These are phyloP conservation scores for Ectobius pallidus DNA, from an alignment of 2,888 invertebrate genomes.

Conservation along the genomic window DNA sequence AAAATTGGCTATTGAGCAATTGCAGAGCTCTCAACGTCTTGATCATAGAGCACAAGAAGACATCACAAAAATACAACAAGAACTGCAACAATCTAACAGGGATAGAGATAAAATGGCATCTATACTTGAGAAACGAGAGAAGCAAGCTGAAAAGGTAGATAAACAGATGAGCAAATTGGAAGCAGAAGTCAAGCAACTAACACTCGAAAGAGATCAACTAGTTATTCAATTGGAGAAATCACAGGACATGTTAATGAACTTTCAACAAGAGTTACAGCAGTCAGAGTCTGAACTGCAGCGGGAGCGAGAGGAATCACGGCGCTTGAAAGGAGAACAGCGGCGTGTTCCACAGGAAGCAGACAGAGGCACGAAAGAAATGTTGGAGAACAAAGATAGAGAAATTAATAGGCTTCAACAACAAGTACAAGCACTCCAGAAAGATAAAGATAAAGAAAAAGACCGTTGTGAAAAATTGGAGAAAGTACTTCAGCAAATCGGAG, in stretches of 20 bases:
- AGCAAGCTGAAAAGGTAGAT: constrained; percentile 81
- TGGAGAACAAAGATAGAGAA: constrained; percentile 73
- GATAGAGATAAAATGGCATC: constrained; percentile 80
- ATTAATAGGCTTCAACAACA: constrained; percentile 73
- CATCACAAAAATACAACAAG: constrained; percentile 73
- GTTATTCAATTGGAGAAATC: constrained; percentile 90
- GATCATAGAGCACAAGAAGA: constrained; percentile 76
- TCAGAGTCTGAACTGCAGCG: constrained; percentile 83
- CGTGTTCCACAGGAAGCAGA: constrained; percentile 63
- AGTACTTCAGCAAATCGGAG: constrained; percentile 71
- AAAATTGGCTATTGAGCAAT: constrained; percentile 65
- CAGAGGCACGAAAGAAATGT: constrained; percentile 58
- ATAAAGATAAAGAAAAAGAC: constrained; percentile 67
- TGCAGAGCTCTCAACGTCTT: constrained; percentile 58
- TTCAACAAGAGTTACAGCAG: constrained; percentile 87
- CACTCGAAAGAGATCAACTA: constrained; percentile 84
- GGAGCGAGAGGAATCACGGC: constrained; percentile 78
- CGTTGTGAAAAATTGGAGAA: constrained; percentile 77
- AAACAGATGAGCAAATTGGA: constrained; percentile 86
- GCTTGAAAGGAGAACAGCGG: constrained; percentile 62
- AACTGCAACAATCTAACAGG: constrained; percentile 71
- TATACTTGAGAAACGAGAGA: constrained; percentile 77
- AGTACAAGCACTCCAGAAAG: constrained; percentile 62
- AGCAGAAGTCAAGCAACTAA: constrained; percentile 82
- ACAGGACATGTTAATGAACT: constrained; percentile 90